phyloP scores from a whole-genome alignment of 1,140 invertebrate species.

The Trichoplusia ni region DNA sequence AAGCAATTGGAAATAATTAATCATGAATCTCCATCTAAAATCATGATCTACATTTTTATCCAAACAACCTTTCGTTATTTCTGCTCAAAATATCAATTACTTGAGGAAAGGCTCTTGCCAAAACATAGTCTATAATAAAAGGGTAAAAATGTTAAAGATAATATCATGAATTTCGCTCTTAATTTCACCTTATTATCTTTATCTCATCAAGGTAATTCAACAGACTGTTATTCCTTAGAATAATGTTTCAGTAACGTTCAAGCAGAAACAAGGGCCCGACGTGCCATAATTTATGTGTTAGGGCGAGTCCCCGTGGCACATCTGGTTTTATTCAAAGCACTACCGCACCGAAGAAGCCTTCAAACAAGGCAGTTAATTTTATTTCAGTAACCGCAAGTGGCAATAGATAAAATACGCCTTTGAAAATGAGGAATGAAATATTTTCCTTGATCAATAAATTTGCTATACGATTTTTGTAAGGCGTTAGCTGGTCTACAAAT shows the following conservation, averaged over 20 bases:
- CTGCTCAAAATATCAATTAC: background rate
- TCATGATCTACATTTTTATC: background rate
- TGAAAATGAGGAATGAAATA: background rate
- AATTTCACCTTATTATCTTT: slow-evolving; percentile 24
- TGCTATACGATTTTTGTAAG: background rate
- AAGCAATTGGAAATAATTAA: too few species aligned
- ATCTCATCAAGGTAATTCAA: slow-evolving; percentile 26
- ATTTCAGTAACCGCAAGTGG: background rate
- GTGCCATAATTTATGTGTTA: slow-evolving; percentile 63
- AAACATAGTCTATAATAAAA: background rate
- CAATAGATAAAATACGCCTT: background rate
- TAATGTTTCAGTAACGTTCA: slow-evolving; percentile 28
- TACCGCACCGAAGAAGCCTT: slow-evolving; percentile 3
- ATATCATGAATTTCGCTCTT: slow-evolving; percentile 8
- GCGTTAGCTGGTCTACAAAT: background rate
- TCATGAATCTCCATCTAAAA: too few species aligned
- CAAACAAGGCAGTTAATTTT: background rate
- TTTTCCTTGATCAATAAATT: background rate
- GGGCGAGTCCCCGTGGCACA: slow-evolving; percentile 48
- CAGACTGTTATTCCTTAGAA: slow-evolving; percentile 28
- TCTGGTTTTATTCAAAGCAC: slow-evolving; percentile 54
- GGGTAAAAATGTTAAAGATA: slow-evolving; percentile 5
- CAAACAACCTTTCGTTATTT: background rate
- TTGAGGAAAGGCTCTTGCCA: background rate
- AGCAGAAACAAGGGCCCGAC: slow-evolving; percentile 47